These are phyloP conservation scores for Invenusta paracnida DNA, from an alignment of 2,888 invertebrate species.

Conservation along the genomic window DNA sequence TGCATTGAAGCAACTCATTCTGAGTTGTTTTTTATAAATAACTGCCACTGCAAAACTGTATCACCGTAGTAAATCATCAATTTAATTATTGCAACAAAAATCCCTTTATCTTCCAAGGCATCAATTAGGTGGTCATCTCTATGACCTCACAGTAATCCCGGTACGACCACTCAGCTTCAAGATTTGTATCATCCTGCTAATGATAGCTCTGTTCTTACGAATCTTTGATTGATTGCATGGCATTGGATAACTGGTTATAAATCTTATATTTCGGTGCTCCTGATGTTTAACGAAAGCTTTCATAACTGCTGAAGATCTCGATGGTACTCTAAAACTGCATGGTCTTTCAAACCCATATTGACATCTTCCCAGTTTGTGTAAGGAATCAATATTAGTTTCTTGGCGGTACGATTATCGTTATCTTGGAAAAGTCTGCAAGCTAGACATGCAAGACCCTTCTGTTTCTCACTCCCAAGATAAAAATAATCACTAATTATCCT, in stretches of 20 bases:
- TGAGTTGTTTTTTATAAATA: slow-evolving; percentile 7
- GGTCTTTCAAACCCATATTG: not conserved
- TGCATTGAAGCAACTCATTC: not conserved
- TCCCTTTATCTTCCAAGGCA: not conserved
- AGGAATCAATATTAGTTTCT: not conserved
- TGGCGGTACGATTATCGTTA: slow-evolving; percentile 14
- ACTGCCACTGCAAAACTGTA: not conserved
- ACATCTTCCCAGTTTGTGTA: not conserved
- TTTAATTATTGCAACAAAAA: not conserved
- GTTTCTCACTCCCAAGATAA: slow-evolving; percentile 25
- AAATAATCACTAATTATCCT: too few relatives aligned
- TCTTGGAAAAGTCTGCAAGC: slow-evolving; percentile 18
- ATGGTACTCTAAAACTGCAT: slow-evolving; percentile 5
- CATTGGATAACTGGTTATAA: not conserved
- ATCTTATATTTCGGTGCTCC: not conserved
- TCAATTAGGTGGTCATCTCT: not conserved
- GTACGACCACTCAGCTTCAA: not conserved
- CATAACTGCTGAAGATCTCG: not conserved
- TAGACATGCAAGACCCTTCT: slow-evolving; percentile 25
- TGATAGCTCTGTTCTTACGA: not conserved
- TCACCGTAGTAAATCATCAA: not conserved
- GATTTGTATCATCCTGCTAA: not conserved
- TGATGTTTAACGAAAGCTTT: slow-evolving; percentile 8
- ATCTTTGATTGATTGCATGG: not conserved
- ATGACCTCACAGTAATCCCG: not conserved